Conservation (phyloP, 2,113 vertebrate species). For the Arenaria interpres region DNA sequence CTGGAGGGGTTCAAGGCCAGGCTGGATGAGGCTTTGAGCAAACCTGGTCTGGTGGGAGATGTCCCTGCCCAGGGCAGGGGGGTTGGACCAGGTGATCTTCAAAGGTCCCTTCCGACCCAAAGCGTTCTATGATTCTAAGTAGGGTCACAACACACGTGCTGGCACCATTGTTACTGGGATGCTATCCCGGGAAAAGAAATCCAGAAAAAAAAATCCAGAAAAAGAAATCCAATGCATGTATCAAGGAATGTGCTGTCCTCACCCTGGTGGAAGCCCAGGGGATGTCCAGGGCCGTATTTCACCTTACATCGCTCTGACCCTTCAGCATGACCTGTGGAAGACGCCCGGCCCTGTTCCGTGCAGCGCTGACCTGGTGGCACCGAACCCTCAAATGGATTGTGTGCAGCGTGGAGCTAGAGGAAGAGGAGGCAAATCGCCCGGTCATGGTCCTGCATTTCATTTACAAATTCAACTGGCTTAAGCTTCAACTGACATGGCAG, state of each 20-base stretch:
- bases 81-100: neutral
- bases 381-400: neutral
- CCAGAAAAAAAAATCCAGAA: too few species aligned
- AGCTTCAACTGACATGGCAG: neutral
- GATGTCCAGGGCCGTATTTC: neutral
- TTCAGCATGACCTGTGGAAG: neutral
- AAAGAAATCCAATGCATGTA: accelerated
- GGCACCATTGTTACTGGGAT: neutral
- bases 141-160: accelerated
- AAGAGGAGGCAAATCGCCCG: neutral
- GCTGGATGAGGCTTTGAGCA: neutral
- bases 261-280: neutral
- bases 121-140: neutral
- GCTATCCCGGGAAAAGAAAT: neutral
- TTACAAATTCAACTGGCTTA: neutral
- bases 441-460: neutral
- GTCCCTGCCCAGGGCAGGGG: neutral
- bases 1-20: neutral
- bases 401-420: neutral
- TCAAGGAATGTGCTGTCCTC: neutral
- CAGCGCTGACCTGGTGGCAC: neutral
- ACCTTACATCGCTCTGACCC: accelerated
- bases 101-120: neutral
- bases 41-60: neutral
- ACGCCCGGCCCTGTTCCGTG: neutral